These are phyloP conservation scores for Stenurella melanura DNA, from an alignment of 2,888 invertebrate species.

Conservation along the genomic window DNA sequence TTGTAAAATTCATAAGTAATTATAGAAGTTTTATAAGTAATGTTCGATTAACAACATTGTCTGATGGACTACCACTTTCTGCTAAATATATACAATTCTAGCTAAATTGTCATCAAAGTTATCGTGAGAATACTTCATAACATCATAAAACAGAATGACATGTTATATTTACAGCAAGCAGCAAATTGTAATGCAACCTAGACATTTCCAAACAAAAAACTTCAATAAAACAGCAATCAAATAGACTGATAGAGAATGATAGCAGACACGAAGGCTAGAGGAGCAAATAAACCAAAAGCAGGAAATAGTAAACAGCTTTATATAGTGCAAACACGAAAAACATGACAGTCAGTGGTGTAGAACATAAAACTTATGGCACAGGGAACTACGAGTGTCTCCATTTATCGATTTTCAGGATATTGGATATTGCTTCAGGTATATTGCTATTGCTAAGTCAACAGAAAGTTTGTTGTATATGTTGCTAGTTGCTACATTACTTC, in stretches of 20 bases:
- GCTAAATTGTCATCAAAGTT: slow-evolving; percentile 11
- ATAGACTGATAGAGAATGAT: slow-evolving; percentile 28
- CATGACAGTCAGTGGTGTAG: slow-evolving; percentile 19
- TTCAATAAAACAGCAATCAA: slow-evolving; percentile 34
- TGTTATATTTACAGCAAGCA: slow-evolving; percentile 20
- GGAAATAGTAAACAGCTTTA: slow-evolving; percentile 29
- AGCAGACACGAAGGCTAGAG: slow-evolving; percentile 25
- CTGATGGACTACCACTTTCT: too few species aligned
- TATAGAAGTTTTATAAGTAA: too few species aligned
- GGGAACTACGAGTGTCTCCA: not conserved
- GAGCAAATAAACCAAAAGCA: slow-evolving; percentile 23
- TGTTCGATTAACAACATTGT: too few species aligned
- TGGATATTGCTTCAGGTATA: too few species aligned
- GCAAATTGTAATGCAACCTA: slow-evolving; percentile 9
- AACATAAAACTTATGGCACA: not conserved
- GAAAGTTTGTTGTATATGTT: too few species aligned
- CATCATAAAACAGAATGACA: slow-evolving; percentile 19
- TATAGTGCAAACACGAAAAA: slow-evolving; percentile 31
- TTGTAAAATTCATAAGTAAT: too few species aligned
- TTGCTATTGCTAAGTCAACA: too few species aligned
- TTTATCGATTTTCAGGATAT: not conserved
- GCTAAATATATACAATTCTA: not conserved
- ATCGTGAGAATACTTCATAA: slow-evolving; percentile 22
- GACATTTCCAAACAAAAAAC: slow-evolving; percentile 24
- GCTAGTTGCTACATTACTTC: too few species aligned